Conservation (phyloP, 2,113 vertebrate species). For the Callopanchax toddi region DNA sequence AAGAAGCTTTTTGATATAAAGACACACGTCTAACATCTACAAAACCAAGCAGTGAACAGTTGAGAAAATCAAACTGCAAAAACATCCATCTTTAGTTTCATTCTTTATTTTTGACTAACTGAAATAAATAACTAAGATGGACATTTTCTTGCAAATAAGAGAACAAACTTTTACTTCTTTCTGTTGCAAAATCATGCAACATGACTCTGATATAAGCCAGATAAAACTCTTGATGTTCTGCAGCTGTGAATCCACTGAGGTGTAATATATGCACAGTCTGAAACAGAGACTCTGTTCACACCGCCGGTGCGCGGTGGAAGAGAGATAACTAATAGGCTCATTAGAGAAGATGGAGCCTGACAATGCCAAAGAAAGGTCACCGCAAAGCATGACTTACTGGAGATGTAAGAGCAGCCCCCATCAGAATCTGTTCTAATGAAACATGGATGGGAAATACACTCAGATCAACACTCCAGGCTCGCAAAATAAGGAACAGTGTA, state of each 20-base stretch:
- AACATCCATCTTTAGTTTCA: constrained; percentile 30
- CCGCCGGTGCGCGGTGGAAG: constrained; percentile 32
- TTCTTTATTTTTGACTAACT: not conserved
- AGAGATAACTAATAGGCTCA: constrained; percentile 68
- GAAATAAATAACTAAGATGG: constrained; percentile 19
- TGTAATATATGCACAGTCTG: constrained; percentile 47
- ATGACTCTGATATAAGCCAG: constrained; percentile 1
- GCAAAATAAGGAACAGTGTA: constrained; percentile 30
- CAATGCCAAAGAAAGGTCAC: constrained; percentile 72
- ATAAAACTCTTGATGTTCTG: constrained; percentile 14
- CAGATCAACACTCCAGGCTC: constrained; percentile 56
- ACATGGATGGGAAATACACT: constrained; percentile 79
- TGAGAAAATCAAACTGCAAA: constrained; percentile 29
- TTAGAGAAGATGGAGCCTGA: constrained; percentile 65
- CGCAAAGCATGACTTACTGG: constrained; percentile 88
- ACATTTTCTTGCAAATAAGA: constrained; percentile 5
- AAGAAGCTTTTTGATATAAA: not conserved
- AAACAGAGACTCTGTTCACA: constrained; percentile 58
- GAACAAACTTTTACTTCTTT: not conserved
- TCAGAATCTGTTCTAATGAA: constrained; percentile 89
- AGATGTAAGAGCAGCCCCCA: constrained; percentile 80
- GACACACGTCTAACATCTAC: constrained; percentile 5
- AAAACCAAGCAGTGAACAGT: constrained; percentile 36
- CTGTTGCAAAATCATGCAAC: constrained; percentile 13
- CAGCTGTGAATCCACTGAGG: constrained; percentile 17